Evolutionary conservation across 2,888 invertebrate species (phyloP), one percentile per base, ranked within the genome.

Genomic region (Caenorhabditis sulstoni): DNA sequence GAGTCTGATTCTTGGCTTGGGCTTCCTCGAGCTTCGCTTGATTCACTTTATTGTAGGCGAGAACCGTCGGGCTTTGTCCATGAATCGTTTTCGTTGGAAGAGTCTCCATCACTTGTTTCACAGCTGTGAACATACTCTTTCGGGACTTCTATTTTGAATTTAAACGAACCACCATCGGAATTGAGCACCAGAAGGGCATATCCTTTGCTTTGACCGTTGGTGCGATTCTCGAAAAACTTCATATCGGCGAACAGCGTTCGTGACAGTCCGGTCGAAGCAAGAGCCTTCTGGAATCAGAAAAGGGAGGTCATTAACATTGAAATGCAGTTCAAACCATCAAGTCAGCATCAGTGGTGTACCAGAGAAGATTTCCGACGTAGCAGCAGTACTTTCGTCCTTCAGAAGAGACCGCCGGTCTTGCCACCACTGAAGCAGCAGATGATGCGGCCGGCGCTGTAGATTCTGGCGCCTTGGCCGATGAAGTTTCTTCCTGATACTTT

Each of bases 201-300:
- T 37, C 92, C 92, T 65, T 88, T 86, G 77, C 89, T 87, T 67
- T 85, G 89, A 81, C 90, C 90, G 91, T 92, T 99, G 96, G 92
- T 98, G 20, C 98, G 94, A 92, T 99, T 99, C 92, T 99, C 99
- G 92, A 97, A 97, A 92, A 99, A 99, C 92, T 98, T 98, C 44
- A 99, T 96, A 91, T 99, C 99, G 89, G 96, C 93, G 90, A 99
- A 94, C 92, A 99, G 98, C 68, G 93, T 93, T 7, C 97, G 95
- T 57, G 97, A 97, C 95, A 95, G 92, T 96, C 97, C 81, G 96
- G 97, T 66, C 1, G 70, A 59, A 29, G 75, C 50, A 97, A 97
- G 97, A 97, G 98, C 97, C 96, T 92, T 81, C 93, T 93, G 82
- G 16, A 89, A 81, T 16, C 9, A n/a, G n/a, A n/a, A n/a, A n/a